A percentile compares a stretch with the other conserved stretches of the same genome.
phyloP scores from a whole-genome alignment of 1,140 invertebrate species.

The Aphelinus certus region DNA sequence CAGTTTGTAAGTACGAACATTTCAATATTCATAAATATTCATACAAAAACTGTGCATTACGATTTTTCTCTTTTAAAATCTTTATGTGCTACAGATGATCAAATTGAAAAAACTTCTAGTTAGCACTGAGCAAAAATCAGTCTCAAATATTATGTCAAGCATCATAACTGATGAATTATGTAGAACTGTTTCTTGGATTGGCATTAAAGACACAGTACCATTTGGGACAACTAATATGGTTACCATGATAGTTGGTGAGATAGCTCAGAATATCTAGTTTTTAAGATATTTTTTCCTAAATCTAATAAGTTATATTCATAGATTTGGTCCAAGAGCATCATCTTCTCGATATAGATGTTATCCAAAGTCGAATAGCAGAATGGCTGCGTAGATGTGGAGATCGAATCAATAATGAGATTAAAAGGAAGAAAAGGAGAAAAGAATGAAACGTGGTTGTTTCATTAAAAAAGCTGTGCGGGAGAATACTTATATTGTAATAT shows the following conservation, averaged over 20 bases:
- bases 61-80: neutral
- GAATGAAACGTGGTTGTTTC: neutral
- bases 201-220: slow-evolving; percentile 20
- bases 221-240: slow-evolving; percentile 31
- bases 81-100: neutral
- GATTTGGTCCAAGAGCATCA: slow-evolving; percentile 27
- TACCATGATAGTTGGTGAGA: slow-evolving; percentile 12
- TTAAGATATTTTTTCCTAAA: neutral
- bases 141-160: slow-evolving; percentile 27
- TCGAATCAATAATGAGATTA: slow-evolving; percentile 26
- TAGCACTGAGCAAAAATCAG: slow-evolving; percentile 18
- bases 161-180: slow-evolving; percentile 29
- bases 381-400: slow-evolving; percentile 34
- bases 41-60: too few species aligned
- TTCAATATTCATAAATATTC: too few species aligned
- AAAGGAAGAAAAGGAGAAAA: slow-evolving; percentile 18
- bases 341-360: slow-evolving; percentile 16
- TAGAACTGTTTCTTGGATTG: slow-evolving; percentile 28
- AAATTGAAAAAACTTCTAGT: slow-evolving; percentile 25
- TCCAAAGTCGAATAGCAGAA: slow-evolving; percentile 12
- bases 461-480: too few species aligned
- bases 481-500: too few species aligned
- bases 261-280: neutral
- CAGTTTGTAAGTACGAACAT: slow-evolving; percentile 31
- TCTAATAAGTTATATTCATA: neutral